A percentile compares a stretch with the other conserved stretches of the same genome.
These are phyloP conservation scores for Stenchaetothrips biformis DNA, from an alignment of 2,888 invertebrate species.

Conservation along the genomic window DNA sequence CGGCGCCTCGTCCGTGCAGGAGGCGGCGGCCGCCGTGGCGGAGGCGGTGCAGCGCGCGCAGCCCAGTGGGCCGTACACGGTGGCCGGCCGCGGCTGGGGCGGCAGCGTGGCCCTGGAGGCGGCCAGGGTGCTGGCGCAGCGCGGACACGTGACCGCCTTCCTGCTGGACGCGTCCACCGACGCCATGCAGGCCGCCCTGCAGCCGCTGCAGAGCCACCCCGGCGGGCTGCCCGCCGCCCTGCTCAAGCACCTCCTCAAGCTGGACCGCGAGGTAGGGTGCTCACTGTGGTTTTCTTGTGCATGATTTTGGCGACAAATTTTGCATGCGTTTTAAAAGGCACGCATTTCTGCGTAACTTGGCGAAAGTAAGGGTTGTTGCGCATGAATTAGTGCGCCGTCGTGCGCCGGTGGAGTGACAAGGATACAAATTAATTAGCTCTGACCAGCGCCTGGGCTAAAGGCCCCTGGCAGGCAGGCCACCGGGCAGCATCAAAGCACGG, in stretches of 20 bases:
- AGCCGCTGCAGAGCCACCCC: constrained; percentile 3
- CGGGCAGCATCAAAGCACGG: background rate
- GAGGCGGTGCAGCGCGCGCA: constrained; percentile 28
- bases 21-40: constrained; percentile 20
- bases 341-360: too few species aligned
- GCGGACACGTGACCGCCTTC: constrained; percentile 24
- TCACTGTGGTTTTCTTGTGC: too few species aligned
- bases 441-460: background rate
- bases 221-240: background rate
- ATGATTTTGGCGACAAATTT: too few species aligned
- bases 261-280: background rate
- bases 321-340: too few species aligned
- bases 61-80: constrained; percentile 29
- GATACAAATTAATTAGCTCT: too few species aligned
- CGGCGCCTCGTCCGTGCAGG: constrained; percentile 15
- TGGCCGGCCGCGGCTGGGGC: constrained; percentile 30
- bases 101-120: constrained; percentile 30
- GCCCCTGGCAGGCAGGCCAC: background rate
- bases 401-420: too few species aligned
- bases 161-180: constrained; percentile 31
- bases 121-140: constrained; percentile 16
- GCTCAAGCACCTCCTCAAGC: constrained; percentile 11
- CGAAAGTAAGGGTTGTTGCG: too few species aligned
- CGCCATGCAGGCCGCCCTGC: constrained; percentile 16
- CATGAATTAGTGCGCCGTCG: too few species aligned